Conservation (phyloP, 2,113 vertebrate species). For the Sitta europaea region DNA sequence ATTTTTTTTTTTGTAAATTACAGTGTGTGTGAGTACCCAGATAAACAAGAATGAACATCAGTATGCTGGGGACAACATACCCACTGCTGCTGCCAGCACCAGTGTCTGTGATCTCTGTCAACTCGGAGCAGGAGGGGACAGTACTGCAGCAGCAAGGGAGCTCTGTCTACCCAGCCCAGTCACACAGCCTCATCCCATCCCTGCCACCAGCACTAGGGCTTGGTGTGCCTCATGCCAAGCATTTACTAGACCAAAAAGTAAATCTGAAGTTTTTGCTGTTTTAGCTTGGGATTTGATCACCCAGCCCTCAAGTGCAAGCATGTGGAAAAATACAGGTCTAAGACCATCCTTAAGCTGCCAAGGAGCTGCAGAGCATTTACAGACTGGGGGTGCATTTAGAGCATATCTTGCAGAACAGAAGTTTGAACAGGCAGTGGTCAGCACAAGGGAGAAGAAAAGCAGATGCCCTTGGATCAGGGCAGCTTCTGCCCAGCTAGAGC, state of each 20-base stretch:
- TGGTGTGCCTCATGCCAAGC: neutral
- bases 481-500: neutral
- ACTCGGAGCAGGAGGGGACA: neutral
- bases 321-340: neutral
- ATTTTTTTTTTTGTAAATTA: neutral
- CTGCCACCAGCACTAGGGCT: neutral
- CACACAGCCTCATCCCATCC: neutral
- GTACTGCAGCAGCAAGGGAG: neutral
- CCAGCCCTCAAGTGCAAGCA: fast-evolving
- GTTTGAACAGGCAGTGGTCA: neutral
- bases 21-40: neutral
- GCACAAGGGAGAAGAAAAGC: neutral
- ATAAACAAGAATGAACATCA: neutral
- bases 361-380: neutral
- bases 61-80: neutral
- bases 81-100: neutral
- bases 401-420: neutral
- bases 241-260: neutral
- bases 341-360: neutral
- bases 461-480: neutral
- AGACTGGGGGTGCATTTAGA: neutral
- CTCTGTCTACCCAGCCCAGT: neutral
- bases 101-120: neutral
- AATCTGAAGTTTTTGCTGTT: neutral
- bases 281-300: neutral